Evolutionary conservation across 2,113 vertebrate species (phyloP).

Genomic region (Barbus barbus): DNA sequence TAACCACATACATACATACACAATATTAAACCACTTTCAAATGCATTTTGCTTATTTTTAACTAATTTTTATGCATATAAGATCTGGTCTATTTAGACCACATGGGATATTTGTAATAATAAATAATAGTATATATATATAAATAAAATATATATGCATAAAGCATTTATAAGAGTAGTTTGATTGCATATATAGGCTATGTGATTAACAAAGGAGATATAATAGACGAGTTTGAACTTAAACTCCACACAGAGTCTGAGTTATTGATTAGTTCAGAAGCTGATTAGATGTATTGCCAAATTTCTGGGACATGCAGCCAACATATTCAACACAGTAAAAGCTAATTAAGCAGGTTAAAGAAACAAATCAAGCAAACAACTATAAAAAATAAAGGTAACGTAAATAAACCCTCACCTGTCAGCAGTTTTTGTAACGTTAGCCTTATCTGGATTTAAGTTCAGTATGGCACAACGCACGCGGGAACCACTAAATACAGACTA

Average conservation of each 20-base stretch:
- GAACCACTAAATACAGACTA: not conserved
- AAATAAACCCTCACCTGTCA: slow-evolving; percentile 10
- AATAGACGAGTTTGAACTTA: not conserved
- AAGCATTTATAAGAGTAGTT: not conserved
- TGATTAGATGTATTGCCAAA: not conserved
- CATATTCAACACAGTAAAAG: not conserved
- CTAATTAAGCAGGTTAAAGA: too few species aligned
- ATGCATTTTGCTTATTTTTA: not conserved
- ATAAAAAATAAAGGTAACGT: not conserved
- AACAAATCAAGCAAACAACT: not conserved
- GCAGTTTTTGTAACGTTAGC: not conserved
- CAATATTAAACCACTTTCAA: not conserved
- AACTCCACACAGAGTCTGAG: not conserved
- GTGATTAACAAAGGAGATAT: not conserved
- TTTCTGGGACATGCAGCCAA: not conserved
- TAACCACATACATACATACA: not conserved
- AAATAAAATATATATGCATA: not conserved
- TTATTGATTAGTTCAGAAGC: not conserved
- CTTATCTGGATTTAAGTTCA: slow-evolving; percentile 9
- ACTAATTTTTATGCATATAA: not conserved
- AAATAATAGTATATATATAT: too few species aligned
- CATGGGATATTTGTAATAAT: not conserved
- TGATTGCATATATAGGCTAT: not conserved
- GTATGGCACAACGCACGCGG: not conserved
- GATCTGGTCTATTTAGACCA: not conserved